phyloP scores from a whole-genome alignment of 2,888 invertebrate species.

The Caenorhabditis becei region DNA sequence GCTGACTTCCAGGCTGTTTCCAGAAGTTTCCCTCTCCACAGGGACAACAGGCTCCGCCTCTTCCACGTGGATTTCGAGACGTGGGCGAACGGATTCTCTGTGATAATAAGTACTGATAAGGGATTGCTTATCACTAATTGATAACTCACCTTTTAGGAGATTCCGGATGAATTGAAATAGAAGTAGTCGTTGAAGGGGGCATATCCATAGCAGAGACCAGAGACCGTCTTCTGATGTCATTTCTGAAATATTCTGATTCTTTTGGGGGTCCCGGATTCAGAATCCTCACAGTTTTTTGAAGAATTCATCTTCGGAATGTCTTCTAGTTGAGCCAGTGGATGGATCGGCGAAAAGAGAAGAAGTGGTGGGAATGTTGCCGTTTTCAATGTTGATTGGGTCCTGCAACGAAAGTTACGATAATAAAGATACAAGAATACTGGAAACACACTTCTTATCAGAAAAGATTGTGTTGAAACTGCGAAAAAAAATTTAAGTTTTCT shows the following conservation, averaged over 20 bases:
- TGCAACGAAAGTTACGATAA: no score
- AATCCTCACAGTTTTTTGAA: constrained; percentile 46
- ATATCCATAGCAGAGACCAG: constrained; percentile 38
- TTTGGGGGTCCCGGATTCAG: background rate
- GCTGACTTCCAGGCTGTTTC: constrained; percentile 16
- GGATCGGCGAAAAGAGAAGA: background rate
- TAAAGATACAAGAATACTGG: no score
- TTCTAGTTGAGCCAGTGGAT: background rate
- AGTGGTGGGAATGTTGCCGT: background rate
- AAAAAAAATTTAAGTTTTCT: no score
- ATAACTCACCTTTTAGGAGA: constrained; percentile 25
- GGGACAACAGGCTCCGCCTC: constrained; percentile 14
- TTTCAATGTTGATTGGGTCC: background rate
- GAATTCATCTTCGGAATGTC: constrained; percentile 54
- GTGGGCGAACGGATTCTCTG: constrained; percentile 21
- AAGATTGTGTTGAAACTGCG: no score
- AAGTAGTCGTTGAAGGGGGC: background rate
- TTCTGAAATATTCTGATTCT: constrained; percentile 33
- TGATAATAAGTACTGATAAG: no score
- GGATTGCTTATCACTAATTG: no score
- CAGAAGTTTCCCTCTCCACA: background rate
- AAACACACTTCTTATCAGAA: no score
- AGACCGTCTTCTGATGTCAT: constrained; percentile 46
- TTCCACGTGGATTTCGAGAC: constrained; percentile 45
- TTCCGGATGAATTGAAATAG: constrained; percentile 29